Conservation (phyloP, 2,113 vertebrate genomes). For the Cyrtonyx montezumae region DNA sequence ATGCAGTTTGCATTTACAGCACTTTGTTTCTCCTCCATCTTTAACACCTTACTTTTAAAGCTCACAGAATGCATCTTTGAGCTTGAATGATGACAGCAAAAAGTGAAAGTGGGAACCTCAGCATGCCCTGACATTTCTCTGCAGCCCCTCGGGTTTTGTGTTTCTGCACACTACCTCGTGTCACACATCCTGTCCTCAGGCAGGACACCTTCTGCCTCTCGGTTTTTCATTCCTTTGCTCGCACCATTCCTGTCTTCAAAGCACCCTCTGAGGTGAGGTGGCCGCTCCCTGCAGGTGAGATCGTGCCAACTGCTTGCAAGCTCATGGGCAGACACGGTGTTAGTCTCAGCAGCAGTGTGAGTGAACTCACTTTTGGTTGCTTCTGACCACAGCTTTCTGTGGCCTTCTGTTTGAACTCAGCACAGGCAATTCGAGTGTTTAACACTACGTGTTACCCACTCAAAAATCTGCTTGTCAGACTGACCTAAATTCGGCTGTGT, state of each 20-base stretch:
- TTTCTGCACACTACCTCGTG: accelerated
- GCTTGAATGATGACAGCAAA: neutral
- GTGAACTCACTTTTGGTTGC: neutral
- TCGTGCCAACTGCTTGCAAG: neutral
- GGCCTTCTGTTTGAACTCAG: neutral
- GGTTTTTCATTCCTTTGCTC: neutral
- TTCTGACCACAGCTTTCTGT: neutral
- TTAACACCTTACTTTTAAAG: neutral
- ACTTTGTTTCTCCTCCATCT: neutral
- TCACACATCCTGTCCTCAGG: neutral
- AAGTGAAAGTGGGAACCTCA: neutral
- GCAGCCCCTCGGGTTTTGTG: neutral
- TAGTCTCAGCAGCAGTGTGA: accelerated
- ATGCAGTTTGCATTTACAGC: neutral
- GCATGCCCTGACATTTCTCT: neutral
- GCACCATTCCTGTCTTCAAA: neutral
- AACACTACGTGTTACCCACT: neutral
- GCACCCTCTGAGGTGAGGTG: neutral
- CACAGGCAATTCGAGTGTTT: neutral
- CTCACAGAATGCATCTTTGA: neutral
- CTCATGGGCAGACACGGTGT: neutral
- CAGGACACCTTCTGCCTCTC: neutral
- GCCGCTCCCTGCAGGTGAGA: neutral
- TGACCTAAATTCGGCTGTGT: neutral
- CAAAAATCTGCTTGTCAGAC: conserved; percentile 1